These are phyloP conservation scores for Bellardia bayeri DNA, from an alignment of 2,888 invertebrate genomes.

Conservation along the genomic window DNA sequence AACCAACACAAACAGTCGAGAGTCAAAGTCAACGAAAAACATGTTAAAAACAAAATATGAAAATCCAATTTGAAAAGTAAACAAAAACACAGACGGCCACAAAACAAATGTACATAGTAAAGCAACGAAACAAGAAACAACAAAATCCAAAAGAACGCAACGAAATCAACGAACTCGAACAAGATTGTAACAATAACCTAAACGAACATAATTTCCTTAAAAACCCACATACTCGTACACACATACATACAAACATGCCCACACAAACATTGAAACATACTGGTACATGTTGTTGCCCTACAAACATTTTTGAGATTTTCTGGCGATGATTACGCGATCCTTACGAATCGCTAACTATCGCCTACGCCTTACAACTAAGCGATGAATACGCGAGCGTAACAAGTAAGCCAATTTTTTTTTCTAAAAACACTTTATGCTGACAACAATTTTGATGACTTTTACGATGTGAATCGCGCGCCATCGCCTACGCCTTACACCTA, in stretches of 20 bases:
- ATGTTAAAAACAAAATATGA: conserved; percentile 33
- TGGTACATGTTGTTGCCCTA: too few relatives aligned
- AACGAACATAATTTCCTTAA: conserved; percentile 30
- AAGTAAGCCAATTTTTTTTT: too few relatives aligned
- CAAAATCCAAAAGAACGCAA: not conserved
- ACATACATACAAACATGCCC: not conserved
- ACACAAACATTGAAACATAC: too few relatives aligned
- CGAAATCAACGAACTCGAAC: conserved; percentile 15
- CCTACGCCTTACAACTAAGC: too few relatives aligned
- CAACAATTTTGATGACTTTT: too few relatives aligned
- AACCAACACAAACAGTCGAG: conserved; percentile 34
- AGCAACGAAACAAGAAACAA: conserved; percentile 9
- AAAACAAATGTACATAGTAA: conserved; percentile 16
- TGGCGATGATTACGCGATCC: too few relatives aligned
- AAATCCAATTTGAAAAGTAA: conserved; percentile 29
- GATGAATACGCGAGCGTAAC: too few relatives aligned
- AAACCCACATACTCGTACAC: conserved; percentile 31
- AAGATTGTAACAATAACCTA: conserved; percentile 30
- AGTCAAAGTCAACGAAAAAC: conserved; percentile 61
- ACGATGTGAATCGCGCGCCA: too few relatives aligned
- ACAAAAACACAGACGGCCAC: conserved; percentile 10
- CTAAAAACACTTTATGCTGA: too few relatives aligned
- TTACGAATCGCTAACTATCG: too few relatives aligned
- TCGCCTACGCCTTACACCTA: too few relatives aligned
- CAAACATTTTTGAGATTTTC: too few relatives aligned